Conservation (phyloP, 2,113 vertebrate species). For the Macrotis lagotis region DNA sequence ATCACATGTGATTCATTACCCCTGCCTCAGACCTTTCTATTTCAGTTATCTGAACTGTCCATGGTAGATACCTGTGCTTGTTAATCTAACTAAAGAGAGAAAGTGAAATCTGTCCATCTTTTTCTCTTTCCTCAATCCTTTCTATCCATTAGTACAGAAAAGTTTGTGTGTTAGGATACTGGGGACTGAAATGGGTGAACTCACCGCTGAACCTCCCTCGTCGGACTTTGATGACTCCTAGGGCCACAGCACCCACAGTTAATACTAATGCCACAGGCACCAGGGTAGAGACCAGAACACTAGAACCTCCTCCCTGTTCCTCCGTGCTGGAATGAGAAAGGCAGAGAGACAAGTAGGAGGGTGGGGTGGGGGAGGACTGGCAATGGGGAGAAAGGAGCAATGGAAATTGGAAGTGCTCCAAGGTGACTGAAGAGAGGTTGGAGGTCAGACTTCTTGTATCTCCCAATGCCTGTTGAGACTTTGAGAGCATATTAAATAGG, state of each 20-base stretch:
- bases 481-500: background rate
- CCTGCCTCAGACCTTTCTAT: background rate
- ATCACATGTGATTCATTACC: too few relatives aligned
- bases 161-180: background rate
- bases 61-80: too few relatives aligned
- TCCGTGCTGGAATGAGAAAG: slow-evolving; percentile 71
- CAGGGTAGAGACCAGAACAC: slow-evolving; percentile 32
- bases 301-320: background rate
- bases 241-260: slow-evolving; percentile 37
- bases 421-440: background rate
- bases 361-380: background rate
- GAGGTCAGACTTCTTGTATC: background rate
- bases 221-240: slow-evolving; percentile 74
- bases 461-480: background rate
- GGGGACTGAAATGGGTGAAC: background rate
- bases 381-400: background rate
- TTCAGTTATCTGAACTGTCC: too few relatives aligned
- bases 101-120: background rate
- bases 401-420: background rate
- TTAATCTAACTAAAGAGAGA: too few relatives aligned
- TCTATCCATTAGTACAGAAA: background rate
- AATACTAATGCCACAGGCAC: slow-evolving; percentile 68
- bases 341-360: background rate
- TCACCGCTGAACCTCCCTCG: slow-evolving; percentile 82
- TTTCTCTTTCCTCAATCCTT: background rate